Conservation (phyloP, 2,797 vertebrate genomes). For the Meda fulgida region DNA sequence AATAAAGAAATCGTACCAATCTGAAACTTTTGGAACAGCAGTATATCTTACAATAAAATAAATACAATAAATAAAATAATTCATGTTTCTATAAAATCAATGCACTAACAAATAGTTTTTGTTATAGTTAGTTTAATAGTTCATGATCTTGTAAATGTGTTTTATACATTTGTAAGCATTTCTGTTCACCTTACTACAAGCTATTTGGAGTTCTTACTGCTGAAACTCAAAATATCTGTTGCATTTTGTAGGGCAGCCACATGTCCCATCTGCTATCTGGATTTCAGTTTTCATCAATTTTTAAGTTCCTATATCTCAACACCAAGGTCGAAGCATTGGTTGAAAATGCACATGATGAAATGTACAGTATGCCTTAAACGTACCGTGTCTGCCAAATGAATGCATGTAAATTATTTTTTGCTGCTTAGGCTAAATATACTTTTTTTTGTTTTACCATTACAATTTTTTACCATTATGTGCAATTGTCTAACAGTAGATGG, state of each 20-base stretch:
- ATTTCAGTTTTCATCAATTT: no score
- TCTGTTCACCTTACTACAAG: background rate
- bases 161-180: no score
- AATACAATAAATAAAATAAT: background rate
- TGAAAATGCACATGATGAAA: background rate
- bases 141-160: no score
- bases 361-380: background rate
- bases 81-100: background rate
- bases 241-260: no score
- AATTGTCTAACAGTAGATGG: background rate
- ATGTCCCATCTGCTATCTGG: no score
- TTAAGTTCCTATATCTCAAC: no score
- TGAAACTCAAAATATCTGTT: background rate
- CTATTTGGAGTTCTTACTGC: background rate
- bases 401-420: background rate
- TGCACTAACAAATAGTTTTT: background rate
- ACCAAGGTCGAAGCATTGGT: background rate
- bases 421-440: background rate
- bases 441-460: background rate
- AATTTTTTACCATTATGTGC: background rate
- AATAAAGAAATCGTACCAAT: no score
- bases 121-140: no score
- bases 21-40: no score
- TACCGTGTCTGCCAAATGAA: background rate
- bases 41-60: background rate